A percentile compares a stretch with the other conserved stretches of the same genome.
phyloP scores from a whole-genome alignment of 2,888 invertebrate genomes.

The Scaptomyza flava region DNA sequence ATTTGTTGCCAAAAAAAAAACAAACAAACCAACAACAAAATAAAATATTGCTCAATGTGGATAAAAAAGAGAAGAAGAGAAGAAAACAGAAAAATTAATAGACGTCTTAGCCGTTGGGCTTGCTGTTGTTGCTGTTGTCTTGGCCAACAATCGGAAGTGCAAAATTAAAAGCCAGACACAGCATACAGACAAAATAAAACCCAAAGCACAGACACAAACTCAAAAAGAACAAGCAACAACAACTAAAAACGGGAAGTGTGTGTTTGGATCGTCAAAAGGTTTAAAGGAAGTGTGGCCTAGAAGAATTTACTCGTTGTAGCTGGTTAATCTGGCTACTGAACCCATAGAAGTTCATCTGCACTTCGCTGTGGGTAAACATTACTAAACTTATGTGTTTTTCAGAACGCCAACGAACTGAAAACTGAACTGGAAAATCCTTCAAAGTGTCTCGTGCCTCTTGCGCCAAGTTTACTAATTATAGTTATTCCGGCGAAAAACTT shows the following conservation, averaged over 20 bases:
- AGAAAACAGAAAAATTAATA: conserved; percentile 60
- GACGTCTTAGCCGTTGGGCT: conserved; percentile 47
- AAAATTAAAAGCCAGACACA: conserved; percentile 72
- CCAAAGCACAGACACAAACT: conserved; percentile 16
- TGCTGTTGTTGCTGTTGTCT: conserved; percentile 43
- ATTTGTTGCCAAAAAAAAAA: conserved; percentile 41
- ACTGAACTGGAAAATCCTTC: conserved; percentile 41
- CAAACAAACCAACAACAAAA: conserved; percentile 19
- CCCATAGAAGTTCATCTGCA: conserved; percentile 48
- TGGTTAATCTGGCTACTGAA: conserved; percentile 37
- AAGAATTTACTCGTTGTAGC: conserved; percentile 17
- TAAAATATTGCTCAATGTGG: conserved; percentile 56
- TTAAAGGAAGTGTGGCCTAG: conserved; percentile 36
- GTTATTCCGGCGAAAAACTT: conserved; percentile 14
- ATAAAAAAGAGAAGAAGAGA: conserved; percentile 16
- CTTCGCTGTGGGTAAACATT: conserved; percentile 25
- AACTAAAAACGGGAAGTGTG: conserved; percentile 13
- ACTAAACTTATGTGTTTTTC: conserved; percentile 31
- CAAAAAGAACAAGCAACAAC: conserved; percentile 7
- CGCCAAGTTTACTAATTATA: conserved; percentile 34
- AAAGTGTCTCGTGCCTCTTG: conserved; percentile 19
- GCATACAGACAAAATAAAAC: conserved; percentile 19
- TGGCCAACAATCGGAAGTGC: conserved; percentile 75
- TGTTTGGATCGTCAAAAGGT: conserved; percentile 17
- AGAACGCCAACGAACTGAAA: background rate